These are phyloP conservation scores for Metridium senile DNA, from an alignment of 92 coral and sea anemone genomes.

Conservation along the genomic window DNA sequence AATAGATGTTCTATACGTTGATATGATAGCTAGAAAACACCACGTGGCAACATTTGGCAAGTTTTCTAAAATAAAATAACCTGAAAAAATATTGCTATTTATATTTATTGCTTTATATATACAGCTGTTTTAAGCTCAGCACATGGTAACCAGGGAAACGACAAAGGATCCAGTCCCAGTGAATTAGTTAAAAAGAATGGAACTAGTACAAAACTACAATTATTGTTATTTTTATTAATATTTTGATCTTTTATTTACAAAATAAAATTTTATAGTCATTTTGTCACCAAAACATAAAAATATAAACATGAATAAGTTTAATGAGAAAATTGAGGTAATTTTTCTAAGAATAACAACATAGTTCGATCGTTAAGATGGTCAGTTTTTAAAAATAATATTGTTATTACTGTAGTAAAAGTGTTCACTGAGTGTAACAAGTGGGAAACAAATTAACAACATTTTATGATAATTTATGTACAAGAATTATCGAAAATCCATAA, in stretches of 20 bases:
- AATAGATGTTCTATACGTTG: too few species aligned
- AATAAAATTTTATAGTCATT: not conserved
- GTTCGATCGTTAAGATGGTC: not conserved
- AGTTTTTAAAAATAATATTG: too few species aligned
- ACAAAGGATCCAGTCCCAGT: not conserved
- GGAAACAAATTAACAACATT: not conserved
- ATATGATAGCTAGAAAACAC: too few species aligned
- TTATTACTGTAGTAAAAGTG: too few species aligned
- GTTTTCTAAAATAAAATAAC: too few species aligned
- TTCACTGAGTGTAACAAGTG: not conserved
- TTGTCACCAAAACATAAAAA: not conserved
- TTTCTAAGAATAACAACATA: not conserved
- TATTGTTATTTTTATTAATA: not conserved
- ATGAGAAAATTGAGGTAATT: not conserved
- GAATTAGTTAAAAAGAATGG: not conserved
- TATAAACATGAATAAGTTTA: not conserved
- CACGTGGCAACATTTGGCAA: too few species aligned
- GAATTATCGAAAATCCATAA: not conserved
- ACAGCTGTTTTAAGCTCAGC: slow-evolving; percentile 1
- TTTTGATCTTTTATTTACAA: not conserved
- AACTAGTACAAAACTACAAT: not conserved
- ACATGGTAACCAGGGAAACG: not conserved
- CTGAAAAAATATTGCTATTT: too few species aligned
- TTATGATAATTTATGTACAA: not conserved
- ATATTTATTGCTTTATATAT: not conserved